phyloP scores from a whole-genome alignment of 2,888 invertebrate species.

The Idaea aversata region DNA sequence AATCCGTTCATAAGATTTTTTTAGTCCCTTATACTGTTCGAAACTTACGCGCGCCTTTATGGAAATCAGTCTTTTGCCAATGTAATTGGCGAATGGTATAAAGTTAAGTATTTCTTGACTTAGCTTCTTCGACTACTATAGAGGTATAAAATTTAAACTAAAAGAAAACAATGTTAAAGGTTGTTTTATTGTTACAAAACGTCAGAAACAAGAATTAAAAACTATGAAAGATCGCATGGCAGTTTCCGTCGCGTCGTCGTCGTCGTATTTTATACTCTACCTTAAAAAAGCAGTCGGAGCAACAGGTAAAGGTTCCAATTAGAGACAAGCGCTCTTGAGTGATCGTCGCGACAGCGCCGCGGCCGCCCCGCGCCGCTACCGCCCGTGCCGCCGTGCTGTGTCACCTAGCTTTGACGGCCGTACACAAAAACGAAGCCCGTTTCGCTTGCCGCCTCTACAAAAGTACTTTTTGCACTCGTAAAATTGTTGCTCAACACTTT shows the following conservation, averaged over 20 bases:
- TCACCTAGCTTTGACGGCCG: constrained; percentile 69
- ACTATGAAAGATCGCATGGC: neutral
- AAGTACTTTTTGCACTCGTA: constrained; percentile 61
- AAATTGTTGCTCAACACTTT: constrained; percentile 66
- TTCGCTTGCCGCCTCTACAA: constrained; percentile 64
- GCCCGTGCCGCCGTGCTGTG: constrained; percentile 33
- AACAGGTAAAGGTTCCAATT: constrained; percentile 79
- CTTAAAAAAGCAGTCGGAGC: constrained; percentile 60
- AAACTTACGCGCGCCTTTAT: too few species aligned
- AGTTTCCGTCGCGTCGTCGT: constrained; percentile 50
- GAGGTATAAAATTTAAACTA: too few species aligned
- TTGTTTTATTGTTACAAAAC: too few species aligned
- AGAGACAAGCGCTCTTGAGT: constrained; percentile 68
- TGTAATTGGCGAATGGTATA: too few species aligned
- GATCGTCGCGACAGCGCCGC: constrained; percentile 60
- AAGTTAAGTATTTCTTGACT: too few species aligned
- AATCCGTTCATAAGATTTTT: neutral
- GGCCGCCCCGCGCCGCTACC: constrained; percentile 31
- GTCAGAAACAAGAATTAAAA: neutral
- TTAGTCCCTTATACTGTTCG: too few species aligned
- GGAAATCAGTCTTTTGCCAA: too few species aligned
- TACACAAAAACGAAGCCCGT: constrained; percentile 68
- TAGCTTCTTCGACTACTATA: too few species aligned
- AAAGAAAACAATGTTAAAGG: too few species aligned
- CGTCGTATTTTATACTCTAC: constrained; percentile 30